A percentile compares a stretch with the other conserved stretches of the same genome.
Conservation (phyloP, 2,797 vertebrate genomes). For the Pteropus rufus region DNA sequence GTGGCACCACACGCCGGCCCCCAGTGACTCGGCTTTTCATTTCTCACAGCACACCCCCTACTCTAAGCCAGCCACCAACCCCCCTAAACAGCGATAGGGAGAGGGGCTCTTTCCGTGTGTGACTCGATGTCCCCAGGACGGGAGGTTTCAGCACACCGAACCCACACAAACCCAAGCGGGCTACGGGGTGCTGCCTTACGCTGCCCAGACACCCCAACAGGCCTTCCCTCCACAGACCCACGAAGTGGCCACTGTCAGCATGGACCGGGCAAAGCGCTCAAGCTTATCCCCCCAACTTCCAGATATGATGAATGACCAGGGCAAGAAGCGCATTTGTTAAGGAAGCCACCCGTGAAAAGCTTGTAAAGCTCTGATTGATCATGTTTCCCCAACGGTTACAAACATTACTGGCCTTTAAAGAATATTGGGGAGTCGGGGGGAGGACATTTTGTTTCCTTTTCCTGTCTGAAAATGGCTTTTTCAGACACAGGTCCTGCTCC, state of each 20-base stretch:
- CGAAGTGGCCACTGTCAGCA: conserved; percentile 5
- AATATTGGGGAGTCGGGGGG: neutral
- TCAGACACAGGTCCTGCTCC: neutral
- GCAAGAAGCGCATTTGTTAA: conserved; percentile 50
- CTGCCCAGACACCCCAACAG: no score
- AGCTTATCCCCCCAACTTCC: conserved; percentile 23
- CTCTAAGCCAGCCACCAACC: neutral
- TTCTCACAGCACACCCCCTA: conserved; percentile 24
- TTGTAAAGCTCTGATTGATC: conserved; percentile 48
- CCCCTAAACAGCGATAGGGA: neutral
- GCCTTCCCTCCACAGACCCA: neutral
- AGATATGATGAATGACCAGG: conserved; percentile 47
- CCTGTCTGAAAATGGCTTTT: neutral
- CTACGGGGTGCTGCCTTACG: no score
- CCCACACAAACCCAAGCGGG: no score
- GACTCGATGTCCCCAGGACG: no score
- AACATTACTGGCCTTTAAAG: conserved; percentile 45
- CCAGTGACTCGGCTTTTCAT: conserved; percentile 58
- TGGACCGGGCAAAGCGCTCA: neutral
- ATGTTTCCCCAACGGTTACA: conserved; percentile 41
- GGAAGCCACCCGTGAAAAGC: conserved; percentile 28
- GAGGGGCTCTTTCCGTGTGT: no score
- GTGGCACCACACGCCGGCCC: neutral
- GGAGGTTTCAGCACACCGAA: no score
- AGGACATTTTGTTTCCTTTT: neutral